Base-by-base conservation (phyloP, 2,113 vertebrate genomes). In the Caranx melampygus region DNA sequence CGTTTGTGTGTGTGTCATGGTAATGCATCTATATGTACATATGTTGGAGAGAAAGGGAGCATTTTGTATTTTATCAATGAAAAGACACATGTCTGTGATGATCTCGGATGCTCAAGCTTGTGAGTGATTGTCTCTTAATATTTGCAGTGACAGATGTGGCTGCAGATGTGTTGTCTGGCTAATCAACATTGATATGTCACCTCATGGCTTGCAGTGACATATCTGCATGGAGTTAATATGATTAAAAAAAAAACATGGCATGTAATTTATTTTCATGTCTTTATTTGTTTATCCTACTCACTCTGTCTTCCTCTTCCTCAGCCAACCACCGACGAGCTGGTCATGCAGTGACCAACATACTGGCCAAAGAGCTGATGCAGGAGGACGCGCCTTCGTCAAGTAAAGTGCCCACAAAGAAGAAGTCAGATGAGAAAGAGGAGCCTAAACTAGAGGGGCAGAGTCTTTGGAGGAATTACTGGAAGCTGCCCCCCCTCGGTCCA, bases 321-420 rank as follows among this genome's bases (percentile, higher is more conserved):
- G 96, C 93, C 85, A 97, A 96, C 87, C 94, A 96, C 88, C 93
- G 96, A 89, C 93, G 96, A 92, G 94, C 94, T 33, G 97, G 96
- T 58, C 95, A 96, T 73, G 96, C 95, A 57, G 94, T 97, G 91
- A 97, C 96, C 20, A 96, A 94, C 85, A 85, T 97, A 78, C 94
- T 98, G 79, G 96, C 95, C 90, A 96, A 96, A 64, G 96, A 96
- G 89, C 91, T 97, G 89, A 94, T 94, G 85, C 96, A 96, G 89
- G 96, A 97, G 2, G 94, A 95, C 11, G 5, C 83, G 0, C 74
- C 89, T 44, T 60, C 86, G 12, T 83, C 85, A 44, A 2, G 89
- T 78, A 83, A 80, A 70, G 0, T 59, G 21, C 0, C 26, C 33
- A 82, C 87, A 42, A 84, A 91, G 66, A 70, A 91, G 31, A 33